Evolutionary conservation across 2,888 invertebrate genomes (phyloP).

Genomic region (Ptilodon capucinus): DNA sequence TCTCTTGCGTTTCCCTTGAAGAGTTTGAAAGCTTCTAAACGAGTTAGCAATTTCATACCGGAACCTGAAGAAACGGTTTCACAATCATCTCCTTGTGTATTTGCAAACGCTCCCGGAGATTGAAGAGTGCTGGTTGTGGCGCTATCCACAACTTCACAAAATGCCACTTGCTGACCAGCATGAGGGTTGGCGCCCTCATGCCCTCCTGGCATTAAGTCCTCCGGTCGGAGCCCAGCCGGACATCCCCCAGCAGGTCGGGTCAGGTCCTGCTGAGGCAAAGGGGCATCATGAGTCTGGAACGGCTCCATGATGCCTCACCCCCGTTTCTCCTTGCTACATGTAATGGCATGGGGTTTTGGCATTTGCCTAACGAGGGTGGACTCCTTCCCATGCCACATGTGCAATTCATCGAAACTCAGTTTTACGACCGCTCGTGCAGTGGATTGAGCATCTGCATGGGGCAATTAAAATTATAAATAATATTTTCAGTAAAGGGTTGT

Average conservation of each 20-base stretch:
- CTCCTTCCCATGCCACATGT: conserved; percentile 3
- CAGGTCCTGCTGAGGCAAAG: conserved; percentile 17
- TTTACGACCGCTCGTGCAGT: too few species aligned
- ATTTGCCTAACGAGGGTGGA: conserved; percentile 3
- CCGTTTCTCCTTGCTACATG: conserved; percentile 6
- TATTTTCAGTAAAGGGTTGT: too few species aligned
- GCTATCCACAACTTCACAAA: conserved; percentile 13
- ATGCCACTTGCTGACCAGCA: conserved; percentile 17
- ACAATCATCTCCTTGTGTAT: conserved; percentile 1
- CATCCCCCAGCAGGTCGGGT: conserved; percentile 21
- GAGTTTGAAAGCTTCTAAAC: too few species aligned
- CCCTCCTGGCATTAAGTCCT: conserved; percentile 24
- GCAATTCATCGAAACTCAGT: too few species aligned
- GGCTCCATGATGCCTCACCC: conserved; percentile 16
- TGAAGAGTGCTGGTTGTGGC: conserved; percentile 5
- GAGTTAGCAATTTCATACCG: too few species aligned
- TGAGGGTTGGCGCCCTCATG: conserved; percentile 30
- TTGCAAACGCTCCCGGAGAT: conserved; percentile 1
- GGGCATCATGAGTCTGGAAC: conserved; percentile 12
- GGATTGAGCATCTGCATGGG: too few species aligned
- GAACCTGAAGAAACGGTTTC: too few species aligned
- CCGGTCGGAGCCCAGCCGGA: conserved; percentile 23
- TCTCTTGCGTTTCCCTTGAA: too few species aligned
- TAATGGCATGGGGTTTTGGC: not conserved
- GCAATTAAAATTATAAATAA: too few species aligned